Percentiles rank a stretch among this genome's conserved stretches.
Evolutionary conservation across 2,888 invertebrate species (phyloP).

Genomic region (Mythimna lalbum): DNA sequence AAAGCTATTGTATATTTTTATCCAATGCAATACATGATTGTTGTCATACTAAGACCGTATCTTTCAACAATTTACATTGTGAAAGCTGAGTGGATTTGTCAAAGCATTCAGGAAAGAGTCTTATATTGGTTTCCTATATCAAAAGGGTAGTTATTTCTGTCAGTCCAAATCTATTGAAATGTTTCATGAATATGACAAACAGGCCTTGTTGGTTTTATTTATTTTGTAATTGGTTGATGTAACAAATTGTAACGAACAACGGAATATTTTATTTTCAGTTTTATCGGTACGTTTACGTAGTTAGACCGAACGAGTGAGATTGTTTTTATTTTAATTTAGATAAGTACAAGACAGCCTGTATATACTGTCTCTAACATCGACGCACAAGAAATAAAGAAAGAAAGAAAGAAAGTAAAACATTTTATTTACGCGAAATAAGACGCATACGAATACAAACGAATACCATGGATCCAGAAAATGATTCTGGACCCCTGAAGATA

Average conservation of each 20-base stretch:
- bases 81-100: conserved; percentile 30
- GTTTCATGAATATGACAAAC: conserved; percentile 26
- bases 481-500: no score
- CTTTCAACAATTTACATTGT: conserved; percentile 18
- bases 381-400: no score
- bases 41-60: neutral
- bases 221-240: conserved; percentile 27
- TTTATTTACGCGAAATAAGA: no score
- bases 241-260: neutral
- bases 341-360: no score
- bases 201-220: conserved; percentile 14
- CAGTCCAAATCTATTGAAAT: conserved; percentile 26
- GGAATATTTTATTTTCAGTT: neutral
- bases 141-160: conserved; percentile 36
- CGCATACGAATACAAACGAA: no score
- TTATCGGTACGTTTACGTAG: neutral
- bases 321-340: no score
- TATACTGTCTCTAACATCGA: no score
- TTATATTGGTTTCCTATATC: conserved; percentile 45
- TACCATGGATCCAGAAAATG: no score
- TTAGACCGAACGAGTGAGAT: no score
- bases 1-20: neutral
- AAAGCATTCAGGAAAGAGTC: conserved; percentile 37
- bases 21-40: neutral
- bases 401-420: no score